phyloP scores from a whole-genome alignment of 2,113 vertebrate species.

The Hydrochoerus hydrochaeris region DNA sequence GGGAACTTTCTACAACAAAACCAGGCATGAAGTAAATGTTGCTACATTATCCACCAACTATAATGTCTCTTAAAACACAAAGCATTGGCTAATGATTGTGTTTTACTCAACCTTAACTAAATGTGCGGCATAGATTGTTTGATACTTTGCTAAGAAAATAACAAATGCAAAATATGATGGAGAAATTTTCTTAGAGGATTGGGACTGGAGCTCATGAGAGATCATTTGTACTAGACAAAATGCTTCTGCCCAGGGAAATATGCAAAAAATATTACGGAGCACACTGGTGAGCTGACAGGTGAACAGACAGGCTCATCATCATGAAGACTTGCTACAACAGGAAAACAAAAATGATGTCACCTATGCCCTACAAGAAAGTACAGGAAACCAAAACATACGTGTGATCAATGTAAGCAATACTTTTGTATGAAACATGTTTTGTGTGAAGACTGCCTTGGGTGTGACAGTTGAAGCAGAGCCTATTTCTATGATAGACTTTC shows the following conservation, averaged over 20 bases:
- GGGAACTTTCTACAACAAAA: not conserved
- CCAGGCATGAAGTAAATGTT: not conserved
- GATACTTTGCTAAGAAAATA: not conserved
- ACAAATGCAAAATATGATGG: not conserved
- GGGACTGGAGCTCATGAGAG: not conserved
- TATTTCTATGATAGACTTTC: not conserved
- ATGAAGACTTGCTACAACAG: not conserved
- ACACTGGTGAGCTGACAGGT: not conserved
- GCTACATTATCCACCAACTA: not conserved
- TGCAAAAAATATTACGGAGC: not conserved
- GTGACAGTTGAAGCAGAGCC: not conserved
- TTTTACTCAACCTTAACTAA: not conserved
- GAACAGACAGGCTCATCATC: not conserved
- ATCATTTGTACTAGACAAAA: not conserved
- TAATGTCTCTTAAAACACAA: not conserved
- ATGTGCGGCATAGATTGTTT: not conserved
- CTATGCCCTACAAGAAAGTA: not conserved
- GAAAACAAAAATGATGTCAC: not conserved
- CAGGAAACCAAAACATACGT: not conserved
- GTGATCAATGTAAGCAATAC: not conserved
- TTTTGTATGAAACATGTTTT: not conserved
- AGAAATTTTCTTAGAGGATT: not conserved
- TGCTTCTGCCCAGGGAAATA: not conserved
- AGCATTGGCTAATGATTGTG: not conserved
- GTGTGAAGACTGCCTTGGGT: not conserved